Conservation (phyloP, 2,797 vertebrate genomes). For the Kryptolebias ocellatus region DNA sequence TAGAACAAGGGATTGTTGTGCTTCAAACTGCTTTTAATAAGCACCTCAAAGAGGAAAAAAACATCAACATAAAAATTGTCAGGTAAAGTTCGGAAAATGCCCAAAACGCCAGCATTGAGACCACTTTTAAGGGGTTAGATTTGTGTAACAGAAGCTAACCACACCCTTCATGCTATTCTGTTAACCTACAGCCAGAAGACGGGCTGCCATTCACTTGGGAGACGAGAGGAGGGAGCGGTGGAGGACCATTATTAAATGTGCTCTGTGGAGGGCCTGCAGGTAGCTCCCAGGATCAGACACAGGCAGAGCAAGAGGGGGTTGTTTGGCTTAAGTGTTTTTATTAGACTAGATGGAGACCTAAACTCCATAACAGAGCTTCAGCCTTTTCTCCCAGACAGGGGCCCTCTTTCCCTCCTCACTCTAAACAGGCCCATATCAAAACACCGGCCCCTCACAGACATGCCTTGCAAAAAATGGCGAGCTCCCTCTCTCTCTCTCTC, state of each 20-base stretch:
- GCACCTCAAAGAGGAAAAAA: constrained; percentile 38
- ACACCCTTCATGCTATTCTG: constrained; percentile 30
- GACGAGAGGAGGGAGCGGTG: constrained; percentile 17
- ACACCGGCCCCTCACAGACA: constrained; percentile 76
- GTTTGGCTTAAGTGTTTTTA: constrained; percentile 85
- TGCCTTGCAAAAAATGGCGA: constrained; percentile 59
- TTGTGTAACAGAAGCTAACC: constrained; percentile 28
- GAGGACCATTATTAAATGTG: constrained; percentile 74
- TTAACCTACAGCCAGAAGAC: constrained; percentile 30
- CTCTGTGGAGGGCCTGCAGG: constrained; percentile 75
- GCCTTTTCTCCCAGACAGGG: constrained; percentile 79
- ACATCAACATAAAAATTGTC: constrained; percentile 46
- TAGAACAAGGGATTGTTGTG: constrained; percentile 69
- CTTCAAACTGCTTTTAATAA: constrained; percentile 64
- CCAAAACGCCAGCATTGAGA: constrained; percentile 32
- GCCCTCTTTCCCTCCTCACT: constrained; percentile 70
- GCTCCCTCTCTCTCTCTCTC: constrained; percentile 31
- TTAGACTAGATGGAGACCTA: constrained; percentile 83
- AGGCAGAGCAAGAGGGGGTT: constrained; percentile 70
- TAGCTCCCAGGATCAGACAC: constrained; percentile 78
- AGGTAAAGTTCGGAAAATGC: constrained; percentile 45
- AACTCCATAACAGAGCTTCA: constrained; percentile 82
- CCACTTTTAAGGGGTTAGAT: constrained; percentile 1
- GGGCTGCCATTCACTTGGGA: constrained; percentile 28
- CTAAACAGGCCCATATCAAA: constrained; percentile 77